A percentile compares a stretch with the other conserved stretches of the same genome.
Evolutionary conservation across 2,888 invertebrate species (phyloP).

Genomic region (Tenodera sinensis): DNA sequence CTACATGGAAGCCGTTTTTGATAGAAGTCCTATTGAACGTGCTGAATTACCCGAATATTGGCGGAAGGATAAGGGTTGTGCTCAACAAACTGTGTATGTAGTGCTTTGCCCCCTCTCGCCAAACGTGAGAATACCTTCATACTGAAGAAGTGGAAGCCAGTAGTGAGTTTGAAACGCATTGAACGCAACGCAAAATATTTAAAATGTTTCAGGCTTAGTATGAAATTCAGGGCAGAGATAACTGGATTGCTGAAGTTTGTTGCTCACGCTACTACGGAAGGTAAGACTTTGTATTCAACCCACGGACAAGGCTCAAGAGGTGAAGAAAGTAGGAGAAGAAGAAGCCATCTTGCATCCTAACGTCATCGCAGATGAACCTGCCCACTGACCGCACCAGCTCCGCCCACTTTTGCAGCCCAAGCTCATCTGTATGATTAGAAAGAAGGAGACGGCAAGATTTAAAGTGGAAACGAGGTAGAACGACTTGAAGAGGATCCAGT

Average conservation of each 20-base stretch:
- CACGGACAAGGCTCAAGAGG: neutral
- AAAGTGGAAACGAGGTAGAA: neutral
- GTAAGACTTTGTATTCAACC: neutral
- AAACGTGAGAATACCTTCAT: no score
- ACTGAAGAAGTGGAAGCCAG: no score
- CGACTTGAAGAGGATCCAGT: neutral
- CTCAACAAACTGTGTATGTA: no score
- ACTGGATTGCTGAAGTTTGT: neutral
- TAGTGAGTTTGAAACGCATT: no score
- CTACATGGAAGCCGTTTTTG: no score
- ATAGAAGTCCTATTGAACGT: no score
- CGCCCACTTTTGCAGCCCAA: conserved; percentile 40
- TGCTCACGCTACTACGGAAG: neutral
- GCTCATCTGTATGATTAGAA: conserved; percentile 24
- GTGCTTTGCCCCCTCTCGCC: no score
- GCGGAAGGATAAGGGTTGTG: no score
- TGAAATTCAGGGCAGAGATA: no score
- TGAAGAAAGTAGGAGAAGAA: neutral
- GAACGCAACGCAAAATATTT: no score
- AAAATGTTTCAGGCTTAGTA: no score
- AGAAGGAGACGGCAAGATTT: conserved; percentile 16
- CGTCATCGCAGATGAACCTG: conserved; percentile 43
- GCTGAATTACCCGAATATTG: no score
- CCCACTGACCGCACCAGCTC: conserved; percentile 51
- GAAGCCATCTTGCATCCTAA: conserved; percentile 16